These are phyloP conservation scores for Oligia fasciuncula DNA, from an alignment of 2,888 invertebrate species.

Conservation along the genomic window DNA sequence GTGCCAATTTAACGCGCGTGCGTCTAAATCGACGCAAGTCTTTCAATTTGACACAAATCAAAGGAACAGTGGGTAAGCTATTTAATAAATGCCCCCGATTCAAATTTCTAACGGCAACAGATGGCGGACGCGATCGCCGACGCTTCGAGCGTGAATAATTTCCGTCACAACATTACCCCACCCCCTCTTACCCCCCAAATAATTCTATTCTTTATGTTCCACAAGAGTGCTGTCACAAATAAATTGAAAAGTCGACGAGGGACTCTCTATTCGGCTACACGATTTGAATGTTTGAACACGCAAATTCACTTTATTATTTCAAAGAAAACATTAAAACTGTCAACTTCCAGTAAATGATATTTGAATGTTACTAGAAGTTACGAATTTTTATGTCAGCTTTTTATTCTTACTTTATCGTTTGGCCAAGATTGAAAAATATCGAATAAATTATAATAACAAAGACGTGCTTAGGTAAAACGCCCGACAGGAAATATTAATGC, in stretches of 20 bases:
- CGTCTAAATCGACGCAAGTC: constrained; percentile 61
- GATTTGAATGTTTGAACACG: constrained; percentile 67
- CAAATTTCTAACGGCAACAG: constrained; percentile 80
- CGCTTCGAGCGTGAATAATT: constrained; percentile 78
- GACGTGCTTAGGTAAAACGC: constrained; percentile 29
- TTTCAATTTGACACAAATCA: constrained; percentile 74
- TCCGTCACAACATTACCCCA: constrained; percentile 76
- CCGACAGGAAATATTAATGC: constrained; percentile 39
- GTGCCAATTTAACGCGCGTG: constrained; percentile 51
- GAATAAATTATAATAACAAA: constrained; percentile 48
- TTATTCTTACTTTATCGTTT: constrained; percentile 23
- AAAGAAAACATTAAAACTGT: constrained; percentile 52
- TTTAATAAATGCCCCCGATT: constrained; percentile 82
- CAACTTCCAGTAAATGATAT: constrained; percentile 26
- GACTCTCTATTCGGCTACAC: constrained; percentile 52
- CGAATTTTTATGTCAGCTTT: constrained; percentile 25
- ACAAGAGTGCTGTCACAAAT: constrained; percentile 73
- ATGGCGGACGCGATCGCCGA: constrained; percentile 77
- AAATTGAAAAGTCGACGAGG: constrained; percentile 74
- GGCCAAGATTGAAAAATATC: constrained; percentile 45
- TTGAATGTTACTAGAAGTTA: constrained; percentile 39
- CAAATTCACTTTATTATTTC: constrained; percentile 69
- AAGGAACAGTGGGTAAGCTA: constrained; percentile 76
- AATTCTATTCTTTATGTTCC: constrained; percentile 74
- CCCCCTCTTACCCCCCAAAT: constrained; percentile 68